Base-by-base conservation (phyloP, 2,888 invertebrate species). In the Ctenicera cuprea region DNA sequence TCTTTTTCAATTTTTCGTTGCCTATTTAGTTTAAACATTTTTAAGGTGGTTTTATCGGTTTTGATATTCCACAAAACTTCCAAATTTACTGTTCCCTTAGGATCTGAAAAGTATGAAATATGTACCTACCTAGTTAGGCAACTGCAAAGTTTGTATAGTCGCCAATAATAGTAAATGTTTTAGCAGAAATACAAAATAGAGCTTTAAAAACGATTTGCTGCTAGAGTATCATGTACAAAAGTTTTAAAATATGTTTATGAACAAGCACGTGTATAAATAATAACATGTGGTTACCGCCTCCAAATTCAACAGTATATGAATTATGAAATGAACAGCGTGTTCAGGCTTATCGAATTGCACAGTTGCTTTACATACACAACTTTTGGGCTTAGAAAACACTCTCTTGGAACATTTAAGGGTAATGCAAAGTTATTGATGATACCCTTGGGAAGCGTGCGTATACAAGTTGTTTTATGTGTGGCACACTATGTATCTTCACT, bases 291-390 rank as follows among this genome's bases (percentile, higher is more conserved):
- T 54, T 54, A 14, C 54, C 30, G 54, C 33, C 30, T 9, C 30
- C 14, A 54, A 54, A 54, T 54, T 54, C 54, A 54, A 54, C 54
- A 54, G 22, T 54, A 14, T 30, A 54, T 54, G 54, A 54, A 54
- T 54, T 54, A 54, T 54, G 54, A 54, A 54, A 54, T 54, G 54
- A 54, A 54, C 54, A 54, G 54, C 54, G 54, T 54, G 54, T 54
- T 54, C 54, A 30, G 8, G 54, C 54, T 54, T 54, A 54, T 54
- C 54, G 54, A 54, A 54, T 54, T 54, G 54, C 54, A 54, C 54
- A 54, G 54, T 54, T 54, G 54, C 54, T 54, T 54, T 54, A 54
- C 26, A 54, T 54, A 54, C 54, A 54, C 54, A 54, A 54, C 54
- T 54, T 54, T 54, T 54, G 54, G 54, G 54, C 54, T 54, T 54